Conservation (phyloP, 1,140 invertebrate genomes). For the Papilio aristodemus region DNA sequence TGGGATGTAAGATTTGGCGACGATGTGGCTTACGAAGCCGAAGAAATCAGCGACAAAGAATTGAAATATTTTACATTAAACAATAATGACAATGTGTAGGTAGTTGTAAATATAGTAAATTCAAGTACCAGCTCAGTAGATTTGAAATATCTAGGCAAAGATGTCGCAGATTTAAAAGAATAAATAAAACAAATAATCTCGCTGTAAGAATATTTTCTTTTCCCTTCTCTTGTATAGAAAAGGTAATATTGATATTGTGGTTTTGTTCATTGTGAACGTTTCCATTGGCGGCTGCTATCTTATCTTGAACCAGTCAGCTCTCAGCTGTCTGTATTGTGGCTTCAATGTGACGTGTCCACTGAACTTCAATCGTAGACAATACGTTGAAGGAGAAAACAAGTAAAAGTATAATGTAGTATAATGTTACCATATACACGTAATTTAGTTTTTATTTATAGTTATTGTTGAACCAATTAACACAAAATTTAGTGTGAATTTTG, state of each 20-base stretch:
- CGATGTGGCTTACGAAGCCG: neutral
- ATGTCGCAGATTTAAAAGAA: neutral
- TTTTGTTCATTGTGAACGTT: neutral
- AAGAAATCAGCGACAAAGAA: no score
- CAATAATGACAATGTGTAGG: no score
- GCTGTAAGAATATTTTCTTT: neutral
- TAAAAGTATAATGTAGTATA: neutral
- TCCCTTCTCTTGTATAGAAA: neutral
- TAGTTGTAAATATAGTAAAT: no score
- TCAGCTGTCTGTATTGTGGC: neutral
- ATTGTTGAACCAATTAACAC: no score
- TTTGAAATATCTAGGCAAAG: no score
- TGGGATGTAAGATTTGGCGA: neutral
- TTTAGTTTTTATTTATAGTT: no score
- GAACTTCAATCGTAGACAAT: constrained; percentile 5
- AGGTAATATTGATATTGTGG: constrained; percentile 16
- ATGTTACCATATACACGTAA: neutral
- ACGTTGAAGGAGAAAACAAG: neutral
- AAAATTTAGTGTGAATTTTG: no score
- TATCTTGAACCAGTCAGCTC: constrained; percentile 2
- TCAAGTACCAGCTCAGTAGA: no score
- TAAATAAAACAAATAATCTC: neutral
- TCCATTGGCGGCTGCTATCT: neutral
- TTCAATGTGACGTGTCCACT: constrained; percentile 14
- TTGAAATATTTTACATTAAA: no score